Percentiles rank a stretch among this genome's conserved stretches.
These are phyloP conservation scores for Erebia ligea DNA, from an alignment of 2,888 invertebrate species.

Conservation along the genomic window DNA sequence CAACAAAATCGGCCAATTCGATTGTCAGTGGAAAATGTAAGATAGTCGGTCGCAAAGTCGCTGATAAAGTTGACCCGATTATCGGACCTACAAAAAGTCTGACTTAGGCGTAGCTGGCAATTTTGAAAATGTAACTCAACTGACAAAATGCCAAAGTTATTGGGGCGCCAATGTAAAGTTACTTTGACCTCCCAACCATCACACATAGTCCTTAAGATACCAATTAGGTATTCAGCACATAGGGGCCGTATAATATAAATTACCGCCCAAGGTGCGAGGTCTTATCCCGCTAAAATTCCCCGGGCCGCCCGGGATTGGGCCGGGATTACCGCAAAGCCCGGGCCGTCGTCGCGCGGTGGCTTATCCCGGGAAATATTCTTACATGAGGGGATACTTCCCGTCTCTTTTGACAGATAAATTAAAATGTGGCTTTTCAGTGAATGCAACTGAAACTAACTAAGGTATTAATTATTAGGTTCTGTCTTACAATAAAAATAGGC, in stretches of 20 bases:
- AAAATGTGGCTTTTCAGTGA: not conserved
- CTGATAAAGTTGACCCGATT: too few species aligned
- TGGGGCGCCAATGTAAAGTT: not conserved
- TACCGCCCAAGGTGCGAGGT: conserved; percentile 43
- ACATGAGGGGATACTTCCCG: conserved; percentile 50
- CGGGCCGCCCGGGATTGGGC: conserved; percentile 42
- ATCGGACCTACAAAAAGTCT: too few species aligned
- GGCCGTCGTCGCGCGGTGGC: conserved; percentile 62
- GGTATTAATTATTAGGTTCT: too few species aligned
- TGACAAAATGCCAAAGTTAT: too few species aligned
- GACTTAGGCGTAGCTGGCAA: too few species aligned
- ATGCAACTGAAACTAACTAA: too few species aligned
- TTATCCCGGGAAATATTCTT: conserved; percentile 63
- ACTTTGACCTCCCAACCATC: not conserved
- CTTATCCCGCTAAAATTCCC: conserved; percentile 48
- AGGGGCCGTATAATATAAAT: conserved; percentile 45
- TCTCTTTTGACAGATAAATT: conserved; percentile 26
- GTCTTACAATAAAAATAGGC: too few species aligned
- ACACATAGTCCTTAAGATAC: conserved; percentile 18
- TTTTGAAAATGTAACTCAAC: too few species aligned
- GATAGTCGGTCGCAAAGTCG: too few species aligned
- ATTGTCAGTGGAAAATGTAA: too few species aligned
- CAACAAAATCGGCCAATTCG: too few species aligned
- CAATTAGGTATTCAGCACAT: conserved; percentile 44
- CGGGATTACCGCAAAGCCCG: conserved; percentile 46